Conservation (phyloP, 2,113 vertebrate genomes). For the Sinocyclocheilus anophthalmus region DNA sequence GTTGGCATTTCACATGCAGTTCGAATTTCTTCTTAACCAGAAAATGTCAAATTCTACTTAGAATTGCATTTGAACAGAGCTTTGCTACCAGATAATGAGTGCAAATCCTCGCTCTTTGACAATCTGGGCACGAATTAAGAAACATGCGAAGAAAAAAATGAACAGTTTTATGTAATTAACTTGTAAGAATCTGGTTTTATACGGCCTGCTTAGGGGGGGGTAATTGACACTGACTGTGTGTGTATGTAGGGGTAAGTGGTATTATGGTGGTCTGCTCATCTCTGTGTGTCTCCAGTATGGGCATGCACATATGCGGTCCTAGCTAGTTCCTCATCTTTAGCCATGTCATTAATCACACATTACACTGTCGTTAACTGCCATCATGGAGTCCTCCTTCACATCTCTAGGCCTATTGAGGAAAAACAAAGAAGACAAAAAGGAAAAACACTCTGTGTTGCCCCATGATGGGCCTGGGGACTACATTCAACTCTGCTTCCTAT, state of each 20-base stretch:
- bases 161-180: neutral
- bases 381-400: slow-evolving; percentile 13
- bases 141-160: neutral
- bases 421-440: slow-evolving; percentile 1
- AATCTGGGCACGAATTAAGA: too few species aligned
- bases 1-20: neutral
- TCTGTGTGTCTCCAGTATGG: slow-evolving; percentile 3
- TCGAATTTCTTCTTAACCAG: too few species aligned
- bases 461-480: neutral
- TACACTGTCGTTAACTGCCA: slow-evolving; percentile 13
- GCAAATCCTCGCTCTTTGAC: neutral
- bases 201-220: too few species aligned
- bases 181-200: neutral
- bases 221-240: neutral
- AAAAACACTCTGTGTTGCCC: slow-evolving; percentile 18
- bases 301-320: slow-evolving; percentile 17
- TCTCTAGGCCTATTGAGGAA: neutral
- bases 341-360: slow-evolving; percentile 1
- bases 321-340: slow-evolving; percentile 1
- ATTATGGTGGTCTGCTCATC: slow-evolving; percentile 12
- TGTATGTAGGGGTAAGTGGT: neutral
- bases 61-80: too few species aligned
- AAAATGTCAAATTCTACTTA: neutral
- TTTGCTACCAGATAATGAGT: neutral
- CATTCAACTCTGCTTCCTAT: slow-evolving; percentile 18